Evolutionary conservation across 1,140 invertebrate species (phyloP).

Genomic region (Trichogramma pretiosum): DNA sequence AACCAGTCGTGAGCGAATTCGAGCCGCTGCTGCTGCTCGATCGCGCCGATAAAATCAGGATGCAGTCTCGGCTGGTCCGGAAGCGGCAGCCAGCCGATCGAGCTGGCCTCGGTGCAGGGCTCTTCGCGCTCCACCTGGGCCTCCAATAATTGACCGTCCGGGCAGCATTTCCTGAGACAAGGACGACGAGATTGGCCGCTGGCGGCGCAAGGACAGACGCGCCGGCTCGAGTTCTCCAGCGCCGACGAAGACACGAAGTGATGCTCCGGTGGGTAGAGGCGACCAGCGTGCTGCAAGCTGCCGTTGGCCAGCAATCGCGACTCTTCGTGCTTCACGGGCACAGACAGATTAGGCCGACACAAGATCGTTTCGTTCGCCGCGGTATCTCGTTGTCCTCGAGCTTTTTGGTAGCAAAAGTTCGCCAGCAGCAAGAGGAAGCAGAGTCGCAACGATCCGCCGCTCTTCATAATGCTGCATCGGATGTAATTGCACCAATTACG

Average conservation of each 20-base stretch:
- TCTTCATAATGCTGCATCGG: neutral
- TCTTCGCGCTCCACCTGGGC: constrained; percentile 6
- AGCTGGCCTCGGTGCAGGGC: constrained; percentile 9
- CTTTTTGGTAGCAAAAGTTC: neutral
- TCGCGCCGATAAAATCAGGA: neutral
- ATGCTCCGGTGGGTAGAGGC: constrained; percentile 17
- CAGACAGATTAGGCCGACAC: constrained; percentile 17
- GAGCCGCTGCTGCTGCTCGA: constrained; percentile 1
- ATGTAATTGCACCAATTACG: too few relatives aligned
- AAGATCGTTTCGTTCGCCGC: neutral
- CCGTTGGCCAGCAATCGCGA: constrained; percentile 10
- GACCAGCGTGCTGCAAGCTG: constrained; percentile 18
- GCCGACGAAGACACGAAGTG: too few relatives aligned
- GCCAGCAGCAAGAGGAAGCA: constrained; percentile 7
- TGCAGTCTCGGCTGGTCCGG: constrained; percentile 5
- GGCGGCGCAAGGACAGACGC: constrained; percentile 28
- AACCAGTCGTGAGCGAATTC: constrained; percentile 22
- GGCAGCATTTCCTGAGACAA: constrained; percentile 42
- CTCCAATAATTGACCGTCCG: constrained; percentile 30
- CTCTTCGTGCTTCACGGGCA: neutral
- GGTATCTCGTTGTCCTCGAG: neutral
- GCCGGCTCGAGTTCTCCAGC: constrained; percentile 18
- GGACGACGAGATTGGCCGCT: neutral
- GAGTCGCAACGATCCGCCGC: neutral
- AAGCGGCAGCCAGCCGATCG: too few relatives aligned